Percentiles rank a stretch among this genome's conserved stretches.
phyloP scores from a whole-genome alignment of 2,797 vertebrate genomes.

The Eospalax fontanierii region DNA sequence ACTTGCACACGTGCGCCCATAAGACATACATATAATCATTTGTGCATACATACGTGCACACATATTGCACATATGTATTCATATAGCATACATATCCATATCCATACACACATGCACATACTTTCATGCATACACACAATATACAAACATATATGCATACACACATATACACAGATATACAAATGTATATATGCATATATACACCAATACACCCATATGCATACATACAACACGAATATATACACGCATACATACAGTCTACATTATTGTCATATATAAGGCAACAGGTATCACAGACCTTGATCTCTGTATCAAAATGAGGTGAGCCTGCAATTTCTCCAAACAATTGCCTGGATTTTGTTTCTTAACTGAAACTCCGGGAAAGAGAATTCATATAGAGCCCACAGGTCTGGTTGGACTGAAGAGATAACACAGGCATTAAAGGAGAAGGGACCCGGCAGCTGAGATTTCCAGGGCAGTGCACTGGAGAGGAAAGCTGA shows the following conservation, averaged over 20 bases:
- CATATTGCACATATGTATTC: background rate
- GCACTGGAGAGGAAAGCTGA: constrained; percentile 10
- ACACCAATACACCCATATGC: no score
- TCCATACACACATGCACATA: background rate
- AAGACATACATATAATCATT: background rate
- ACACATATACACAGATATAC: background rate
- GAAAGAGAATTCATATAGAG: background rate
- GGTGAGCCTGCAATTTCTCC: constrained; percentile 5
- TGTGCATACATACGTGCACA: background rate
- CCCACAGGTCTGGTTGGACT: background rate
- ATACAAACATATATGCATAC: background rate
- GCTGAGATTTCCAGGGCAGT: constrained; percentile 19
- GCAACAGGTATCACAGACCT: background rate
- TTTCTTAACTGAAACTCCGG: background rate
- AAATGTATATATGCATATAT: no score
- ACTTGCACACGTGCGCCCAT: background rate
- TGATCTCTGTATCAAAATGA: constrained; percentile 40
- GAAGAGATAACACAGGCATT: background rate
- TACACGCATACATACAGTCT: background rate
- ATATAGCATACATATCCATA: background rate
- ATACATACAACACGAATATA: background rate
- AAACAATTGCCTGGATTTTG: background rate
- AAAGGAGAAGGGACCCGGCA: background rate
- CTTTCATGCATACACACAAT: background rate
- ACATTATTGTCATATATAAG: background rate